Evolutionary conservation across 2,888 invertebrate genomes (phyloP), one percentile per base, ranked within the genome.

Genomic region (Cephus runcator): DNA sequence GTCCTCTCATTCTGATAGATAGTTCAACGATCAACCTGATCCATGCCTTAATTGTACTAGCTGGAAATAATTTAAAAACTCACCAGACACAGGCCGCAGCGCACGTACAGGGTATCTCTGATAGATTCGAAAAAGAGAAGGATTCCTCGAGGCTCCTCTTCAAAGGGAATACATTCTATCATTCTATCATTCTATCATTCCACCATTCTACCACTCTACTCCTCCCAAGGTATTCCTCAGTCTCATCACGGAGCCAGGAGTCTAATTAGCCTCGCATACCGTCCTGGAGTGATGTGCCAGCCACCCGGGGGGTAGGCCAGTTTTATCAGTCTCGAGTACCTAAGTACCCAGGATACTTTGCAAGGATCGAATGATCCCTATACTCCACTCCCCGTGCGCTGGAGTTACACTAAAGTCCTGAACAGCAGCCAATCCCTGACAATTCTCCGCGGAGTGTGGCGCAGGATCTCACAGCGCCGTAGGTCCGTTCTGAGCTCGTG

Each of bases 191-290:
- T 40, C 56, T 56, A 56, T 4, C 56, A 40, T 40, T 40, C 56
- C 9, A 56, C 23, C 40, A 9, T 23, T 56, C 56, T 23, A 56
- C 23, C 56, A 23, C 23, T 56, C 23, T 56, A 9, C 23, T 56
- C 56, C 56, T 56, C 23, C 56, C 56, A 56, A 56, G 56, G 56
- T 56, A 56, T 56, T 56, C 23, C 73, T 69, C 74, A 31, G 74
- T 77, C 73, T 77, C 77, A 77, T 73, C 77, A 73, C 36, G 73
- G 56, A 56, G 23, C 23, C 23, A 23, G 56, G 81, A 78, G 85
- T 85, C 85, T 87, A 88, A 88, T 88, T 88, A 88, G 86, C 84
- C 82, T 82, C 84, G 85, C 87, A 85, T 87, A 85, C 86, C 86
- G 81, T 77, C 81, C 80, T 81, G 82, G 82, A 84, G 85, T 81